Evolutionary conservation across 2,888 invertebrate genomes (phyloP), one percentile per base, ranked within the genome.

Genomic region (Drosophila formosana): DNA sequence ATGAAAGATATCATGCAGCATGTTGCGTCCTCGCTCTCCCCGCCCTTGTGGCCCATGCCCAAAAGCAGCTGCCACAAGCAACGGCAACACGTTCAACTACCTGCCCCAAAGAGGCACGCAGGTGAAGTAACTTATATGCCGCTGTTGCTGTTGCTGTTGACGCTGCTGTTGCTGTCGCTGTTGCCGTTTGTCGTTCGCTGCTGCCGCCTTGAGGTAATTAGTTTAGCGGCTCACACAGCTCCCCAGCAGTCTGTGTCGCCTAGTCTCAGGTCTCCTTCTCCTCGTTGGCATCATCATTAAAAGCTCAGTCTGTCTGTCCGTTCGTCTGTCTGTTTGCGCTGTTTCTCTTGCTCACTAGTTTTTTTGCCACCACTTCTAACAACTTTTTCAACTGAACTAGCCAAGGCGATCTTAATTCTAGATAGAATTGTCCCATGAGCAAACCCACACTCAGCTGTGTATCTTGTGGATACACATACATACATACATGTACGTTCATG

Each of bases 81-180:
- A 7, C 30, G 4, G 41, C 46, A 64, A 41, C 57, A 64, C 73
- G 43, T 46, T 37, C 61, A 70, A 56, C 76, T 82, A 82, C 77
- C 82, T 88, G 83, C 73, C 84, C 75, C 66, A 63, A 64, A 69
- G 84, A 72, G 75, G 72, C 72, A 75, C 68, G 75, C 89, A 84
- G 83, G 84, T 84, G 83, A 84, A 87, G 83, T 84, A 84, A 84
- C 85, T 84, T 84, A 83, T 88, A 83, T 75, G 72, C 69, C 56
- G 66, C 62, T 61, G 66, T 56, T 63, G 66, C 69, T 9, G 39
- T 32, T 34, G 25, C 26, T 11, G 46, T 11, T 46, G 50, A 26
- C 18, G 52, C n/a, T n/a, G 66, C 62, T 61, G 66, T 56, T 63
- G 66, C 69, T 9, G 39, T 32, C 26, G 25, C 26, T 11, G 46